Evolutionary conservation across 2,113 vertebrate species (phyloP).

Genomic region (Forbesichthys agassizii): DNA sequence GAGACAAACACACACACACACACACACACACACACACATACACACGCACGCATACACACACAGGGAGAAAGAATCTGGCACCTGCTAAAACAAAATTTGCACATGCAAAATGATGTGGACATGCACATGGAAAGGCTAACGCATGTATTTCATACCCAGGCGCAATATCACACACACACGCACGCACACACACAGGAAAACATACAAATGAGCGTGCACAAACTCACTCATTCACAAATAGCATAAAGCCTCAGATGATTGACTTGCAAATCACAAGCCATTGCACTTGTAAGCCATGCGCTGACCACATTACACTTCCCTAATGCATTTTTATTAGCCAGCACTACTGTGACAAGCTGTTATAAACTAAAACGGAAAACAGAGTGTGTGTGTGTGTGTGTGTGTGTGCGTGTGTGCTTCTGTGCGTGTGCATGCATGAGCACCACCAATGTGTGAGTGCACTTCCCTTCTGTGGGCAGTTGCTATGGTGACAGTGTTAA

Average conservation of each 20-base stretch:
- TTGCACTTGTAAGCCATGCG: background rate
- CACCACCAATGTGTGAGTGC: constrained; percentile 30
- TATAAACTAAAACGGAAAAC: background rate
- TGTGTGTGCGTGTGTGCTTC: background rate
- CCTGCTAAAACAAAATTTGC: no score
- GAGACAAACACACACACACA: background rate
- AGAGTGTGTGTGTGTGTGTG: constrained; percentile 8
- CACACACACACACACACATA: background rate
- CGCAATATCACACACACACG: background rate
- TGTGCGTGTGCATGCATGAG: background rate
- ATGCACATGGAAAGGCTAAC: background rate
- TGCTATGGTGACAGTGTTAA: constrained; percentile 71
- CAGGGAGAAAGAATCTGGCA: background rate
- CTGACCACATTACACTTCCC: background rate
- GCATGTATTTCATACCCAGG: background rate
- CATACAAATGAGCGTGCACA: background rate
- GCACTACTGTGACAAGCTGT: background rate
- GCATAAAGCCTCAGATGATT: background rate
- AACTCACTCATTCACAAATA: background rate
- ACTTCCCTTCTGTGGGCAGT: constrained; percentile 62
- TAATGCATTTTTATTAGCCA: background rate
- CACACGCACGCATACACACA: background rate
- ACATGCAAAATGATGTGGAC: no score
- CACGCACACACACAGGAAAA: background rate
- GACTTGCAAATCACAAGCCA: background rate